Base-by-base conservation (phyloP, 2,113 vertebrate genomes). In the Talpa occidentalis region DNA sequence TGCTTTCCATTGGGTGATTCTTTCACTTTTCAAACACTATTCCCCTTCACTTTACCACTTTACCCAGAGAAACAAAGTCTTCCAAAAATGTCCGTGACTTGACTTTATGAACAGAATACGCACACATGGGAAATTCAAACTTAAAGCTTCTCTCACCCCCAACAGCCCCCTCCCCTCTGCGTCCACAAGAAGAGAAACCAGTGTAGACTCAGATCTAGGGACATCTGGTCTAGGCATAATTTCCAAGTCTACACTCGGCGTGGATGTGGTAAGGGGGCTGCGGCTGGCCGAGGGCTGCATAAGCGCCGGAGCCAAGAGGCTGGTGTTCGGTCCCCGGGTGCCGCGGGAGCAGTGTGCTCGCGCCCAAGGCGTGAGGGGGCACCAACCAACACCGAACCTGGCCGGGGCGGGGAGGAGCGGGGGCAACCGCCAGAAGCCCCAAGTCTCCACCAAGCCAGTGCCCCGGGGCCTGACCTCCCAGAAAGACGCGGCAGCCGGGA, bases 71-170 rank as follows among this genome's bases (percentile, higher is more conserved):
- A 86, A 94, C 72, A 88, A 79, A 94, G 19, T 19, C 62, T 64
- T 90, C 15, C 77, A 72, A 52, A 81, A 60, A 64, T 47, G 14
- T 32, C 40, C 78, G 19, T n/a, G 59, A 64, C 47, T 69, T 14
- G 30, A 76, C 64, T 93, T 91, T 67, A 74, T 26, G 19, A 94
- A 86, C 17, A 69, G 16, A 26, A 86, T 37, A 60, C n/a, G n/a
- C 26, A 80, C 59, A 86, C 89, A 64, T 84, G 94, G 44, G 32
- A 95, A 70, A 87, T 67, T 86, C 30, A 83, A 85, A 76, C 52
- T 24, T 93, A 47, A 37, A 1, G 28, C 37, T 64, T 35, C 21
- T 56, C 42, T 70, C 44, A 37, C 12, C 30, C 30, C 16, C 22
- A 30, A 7, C 24, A 40, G 19, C 69, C 62, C 40, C 59, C 47